Evolutionary conservation across 1,140 invertebrate genomes (phyloP).

Genomic region (Schlechtendalia chinensis): DNA sequence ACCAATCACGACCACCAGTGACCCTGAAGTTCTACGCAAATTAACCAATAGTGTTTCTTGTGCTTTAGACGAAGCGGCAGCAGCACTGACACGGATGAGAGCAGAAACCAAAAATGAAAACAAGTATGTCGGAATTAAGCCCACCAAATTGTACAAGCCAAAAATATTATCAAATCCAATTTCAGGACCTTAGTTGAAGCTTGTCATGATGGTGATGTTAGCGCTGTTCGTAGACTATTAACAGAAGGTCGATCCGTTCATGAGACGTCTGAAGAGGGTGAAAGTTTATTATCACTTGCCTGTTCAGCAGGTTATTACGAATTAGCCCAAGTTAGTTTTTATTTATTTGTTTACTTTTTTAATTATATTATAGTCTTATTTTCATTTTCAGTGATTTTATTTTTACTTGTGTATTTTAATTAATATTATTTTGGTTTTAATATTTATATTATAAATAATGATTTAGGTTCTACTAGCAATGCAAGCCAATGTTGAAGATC

Average conservation of each 20-base stretch:
- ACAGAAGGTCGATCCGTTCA: conserved; percentile 88
- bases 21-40: conserved; percentile 77
- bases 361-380: too few species aligned
- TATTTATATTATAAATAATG: background rate
- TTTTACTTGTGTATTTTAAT: too few species aligned
- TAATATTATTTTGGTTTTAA: conserved; percentile 12
- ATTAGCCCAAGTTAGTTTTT: conserved; percentile 72
- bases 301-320: conserved; percentile 93
- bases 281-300: conserved; percentile 85
- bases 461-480: conserved; percentile 86
- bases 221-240: conserved; percentile 81
- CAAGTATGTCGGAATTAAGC: conserved; percentile 37
- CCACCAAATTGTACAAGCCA: background rate
- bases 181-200: conserved; percentile 75
- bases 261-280: conserved; percentile 90
- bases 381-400: too few species aligned
- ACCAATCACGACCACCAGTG: conserved; percentile 69
- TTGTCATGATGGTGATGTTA: conserved; percentile 88
- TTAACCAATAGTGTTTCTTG: conserved; percentile 86
- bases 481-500: conserved; percentile 95
- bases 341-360: conserved; percentile 45
- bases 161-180: conserved; percentile 30
- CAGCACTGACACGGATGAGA: conserved; percentile 90
- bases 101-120: conserved; percentile 68
- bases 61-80: conserved; percentile 92